These are phyloP conservation scores for Temnothorax nylanderi DNA, from an alignment of 1,140 invertebrate species.

Conservation along the genomic window DNA sequence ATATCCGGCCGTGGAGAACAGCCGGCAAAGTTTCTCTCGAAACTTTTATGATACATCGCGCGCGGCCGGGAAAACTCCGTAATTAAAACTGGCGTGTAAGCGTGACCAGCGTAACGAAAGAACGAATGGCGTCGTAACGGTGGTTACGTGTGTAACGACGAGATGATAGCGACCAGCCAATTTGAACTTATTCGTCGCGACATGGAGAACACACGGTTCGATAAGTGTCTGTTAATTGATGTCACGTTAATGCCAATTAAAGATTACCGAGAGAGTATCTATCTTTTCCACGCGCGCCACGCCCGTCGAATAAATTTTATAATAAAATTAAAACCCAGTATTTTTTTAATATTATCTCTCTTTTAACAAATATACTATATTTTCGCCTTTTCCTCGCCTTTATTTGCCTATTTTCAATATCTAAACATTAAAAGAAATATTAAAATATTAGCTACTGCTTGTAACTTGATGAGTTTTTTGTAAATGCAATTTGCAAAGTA, in stretches of 20 bases:
- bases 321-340: background rate
- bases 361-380: background rate
- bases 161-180: background rate
- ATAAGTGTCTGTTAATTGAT: background rate
- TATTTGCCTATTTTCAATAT: background rate
- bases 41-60: conserved; percentile 77
- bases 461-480: background rate
- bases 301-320: background rate
- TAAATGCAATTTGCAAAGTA: background rate
- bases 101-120: conserved; percentile 69
- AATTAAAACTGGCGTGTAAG: conserved; percentile 75
- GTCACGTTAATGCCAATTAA: background rate
- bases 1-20: conserved; percentile 48
- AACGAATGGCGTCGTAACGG: conserved; percentile 19
- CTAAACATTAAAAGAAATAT: background rate
- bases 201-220: background rate
- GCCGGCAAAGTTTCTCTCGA: conserved; percentile 47
- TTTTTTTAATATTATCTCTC: background rate
- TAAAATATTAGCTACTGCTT: background rate
- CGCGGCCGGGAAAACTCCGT: conserved; percentile 60
- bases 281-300: background rate
- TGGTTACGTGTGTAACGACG: conserved; percentile 28
- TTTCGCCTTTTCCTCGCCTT: background rate
- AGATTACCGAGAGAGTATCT: background rate
- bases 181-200: background rate